Base-by-base conservation (phyloP, 2,888 invertebrate genomes). In the Amblyteles armatorius region DNA sequence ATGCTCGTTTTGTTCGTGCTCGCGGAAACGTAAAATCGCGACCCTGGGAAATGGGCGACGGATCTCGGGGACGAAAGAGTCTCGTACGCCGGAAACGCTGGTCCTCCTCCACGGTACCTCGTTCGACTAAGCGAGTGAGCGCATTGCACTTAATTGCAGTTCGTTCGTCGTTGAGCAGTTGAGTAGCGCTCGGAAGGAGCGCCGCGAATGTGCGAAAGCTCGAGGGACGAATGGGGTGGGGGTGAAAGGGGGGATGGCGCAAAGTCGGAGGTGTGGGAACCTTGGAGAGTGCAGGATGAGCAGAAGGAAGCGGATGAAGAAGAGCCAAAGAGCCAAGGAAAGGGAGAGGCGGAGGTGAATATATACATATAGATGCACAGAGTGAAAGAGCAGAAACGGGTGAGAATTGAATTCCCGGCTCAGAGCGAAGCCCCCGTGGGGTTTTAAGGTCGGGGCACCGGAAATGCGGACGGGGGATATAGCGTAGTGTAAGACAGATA, bases 401-500 rank as follows among this genome's bases (percentile, higher is more conserved):
- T 67, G 83, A 72, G 84, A 84, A 84, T 81, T 81, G 81, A 84
- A 84, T 84, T 84, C 84, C 78, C 36, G 80, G 81, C 77, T 84
- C 71, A 65, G 52, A 44, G 63, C 60, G 63, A 73, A 73, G 73
- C 78, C 73, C 71, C 52, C 60, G 68, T 22, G 73, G 73, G 52
- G 67, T 68, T 50, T 71, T 73, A 63, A 77, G 73, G 33, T 77
- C 78, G 60, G 44, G 72, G 48, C 29, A 69, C 44, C 81, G 78
- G 78, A 84, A 84, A 81, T 84, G 60, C 84, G 50, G 55, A 78
- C 48, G n/a, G 44, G 22, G 50, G 44, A 44, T 74, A 40, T 40
- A 60, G n/a, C 36, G 65, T 11, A 16, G 74, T 63, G 60, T 40
- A 40, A 36, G 40, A 22, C 16, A 40, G 36, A 77, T 67, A 22